These are phyloP conservation scores for Watsonalla binaria DNA, from an alignment of 2,888 invertebrate genomes.

Conservation along the genomic window DNA sequence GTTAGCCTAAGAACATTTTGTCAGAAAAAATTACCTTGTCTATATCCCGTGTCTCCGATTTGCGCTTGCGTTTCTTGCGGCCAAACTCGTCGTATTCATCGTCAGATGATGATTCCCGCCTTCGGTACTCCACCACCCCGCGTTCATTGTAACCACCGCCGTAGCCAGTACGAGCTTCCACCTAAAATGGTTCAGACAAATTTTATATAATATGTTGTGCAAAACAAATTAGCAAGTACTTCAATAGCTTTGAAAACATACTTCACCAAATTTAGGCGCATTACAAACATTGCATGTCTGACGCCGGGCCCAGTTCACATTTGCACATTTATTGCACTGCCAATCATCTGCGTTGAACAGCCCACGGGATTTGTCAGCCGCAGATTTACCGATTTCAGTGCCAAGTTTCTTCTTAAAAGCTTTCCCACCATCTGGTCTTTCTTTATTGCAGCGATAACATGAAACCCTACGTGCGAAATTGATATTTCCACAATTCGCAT, in stretches of 20 bases:
- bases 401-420: conserved; percentile 88
- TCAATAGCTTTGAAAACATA: conserved; percentile 67
- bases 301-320: conserved; percentile 98
- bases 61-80: conserved; percentile 80
- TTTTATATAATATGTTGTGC: neutral
- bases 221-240: neutral
- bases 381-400: conserved; percentile 98
- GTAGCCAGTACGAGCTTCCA: conserved; percentile 87
- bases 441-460: conserved; percentile 96
- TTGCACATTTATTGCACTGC: conserved; percentile 99
- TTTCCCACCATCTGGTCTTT: conserved; percentile 61
- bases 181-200: conserved; percentile 39
- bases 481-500: conserved; percentile 91
- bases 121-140: conserved; percentile 96
- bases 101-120: conserved; percentile 90
- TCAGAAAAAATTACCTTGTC: conserved; percentile 24
- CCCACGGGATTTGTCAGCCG: conserved; percentile 98
- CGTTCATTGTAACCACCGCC: conserved; percentile 97
- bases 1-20: neutral
- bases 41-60: conserved; percentile 37
- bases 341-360: conserved; percentile 98
- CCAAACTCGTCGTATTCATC: conserved; percentile 98
- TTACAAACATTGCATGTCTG: conserved; percentile 99
- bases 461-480: conserved; percentile 94
- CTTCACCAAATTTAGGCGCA: conserved; percentile 97